These are phyloP conservation scores for Diachasma alloeum DNA, from an alignment of 1,140 invertebrate species.

Conservation along the genomic window DNA sequence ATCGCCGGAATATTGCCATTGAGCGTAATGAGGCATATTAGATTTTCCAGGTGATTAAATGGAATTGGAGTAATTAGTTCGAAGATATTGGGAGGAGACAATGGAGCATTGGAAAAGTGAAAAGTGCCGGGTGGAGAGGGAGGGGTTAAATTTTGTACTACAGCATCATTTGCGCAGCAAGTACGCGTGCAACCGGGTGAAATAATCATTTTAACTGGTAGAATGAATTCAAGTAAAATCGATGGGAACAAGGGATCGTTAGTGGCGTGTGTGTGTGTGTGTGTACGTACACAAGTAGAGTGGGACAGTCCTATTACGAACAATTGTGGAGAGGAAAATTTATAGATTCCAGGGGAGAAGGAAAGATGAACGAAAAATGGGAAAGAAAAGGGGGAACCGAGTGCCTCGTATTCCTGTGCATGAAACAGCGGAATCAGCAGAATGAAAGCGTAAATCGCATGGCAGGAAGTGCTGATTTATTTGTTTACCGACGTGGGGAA, in stretches of 20 bases:
- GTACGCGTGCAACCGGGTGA: background rate
- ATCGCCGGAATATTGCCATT: constrained; percentile 6
- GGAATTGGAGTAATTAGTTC: constrained; percentile 42
- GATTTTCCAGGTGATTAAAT: constrained; percentile 41
- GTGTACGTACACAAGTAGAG: constrained; percentile 1
- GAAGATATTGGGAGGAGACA: background rate
- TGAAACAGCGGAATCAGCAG: constrained; percentile 46
- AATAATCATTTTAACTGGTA: constrained; percentile 21
- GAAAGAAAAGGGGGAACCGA: background rate
- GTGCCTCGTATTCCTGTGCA: background rate
- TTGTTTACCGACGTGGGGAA: constrained; percentile 42
- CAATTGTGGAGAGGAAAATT: constrained; percentile 21
- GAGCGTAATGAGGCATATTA: constrained; percentile 22
- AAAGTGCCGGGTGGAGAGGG: background rate
- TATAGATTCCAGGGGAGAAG: constrained; percentile 17
- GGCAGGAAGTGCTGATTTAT: constrained; percentile 46
- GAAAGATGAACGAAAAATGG: constrained; percentile 23
- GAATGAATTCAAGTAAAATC: constrained; percentile 20
- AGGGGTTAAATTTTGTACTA: constrained; percentile 7
- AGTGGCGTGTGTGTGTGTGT: background rate
- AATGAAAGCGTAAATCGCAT: constrained; percentile 25
- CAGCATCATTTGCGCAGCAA: constrained; percentile 15
- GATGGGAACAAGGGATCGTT: constrained; percentile 11
- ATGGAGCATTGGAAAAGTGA: background rate
- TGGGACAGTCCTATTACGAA: background rate